Evolutionary conservation across 2,888 invertebrate genomes (phyloP), one percentile per base, ranked within the genome.

Genomic region (Eupithecia pulchellata): DNA sequence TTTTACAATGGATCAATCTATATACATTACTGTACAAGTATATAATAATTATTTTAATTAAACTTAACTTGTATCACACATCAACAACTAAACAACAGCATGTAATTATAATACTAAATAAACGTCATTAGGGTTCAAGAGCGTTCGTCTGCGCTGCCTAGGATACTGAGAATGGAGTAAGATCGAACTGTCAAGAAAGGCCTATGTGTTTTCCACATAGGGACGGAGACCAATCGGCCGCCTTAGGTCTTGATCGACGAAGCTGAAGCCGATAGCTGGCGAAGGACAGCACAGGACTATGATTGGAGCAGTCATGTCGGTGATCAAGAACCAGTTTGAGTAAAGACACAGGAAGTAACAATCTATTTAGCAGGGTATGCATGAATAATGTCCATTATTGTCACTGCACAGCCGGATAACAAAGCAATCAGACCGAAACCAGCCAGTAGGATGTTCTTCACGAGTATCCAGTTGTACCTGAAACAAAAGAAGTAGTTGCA

Each of bases 361-460:
- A 85, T 70, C 80, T 39, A 76, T 82, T 81, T 84, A 80, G 27
- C 60, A 29, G 64, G 95, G 96, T 85, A 95, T 96, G 81, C 89
- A 89, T 75, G 66, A 81, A 86, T 17, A 79, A 93, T 89, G 71
- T 94, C 94, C 29, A 81, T 75, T 77, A 94, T 81, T 9, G 93
- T 88, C 2, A 93, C 88, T 3, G 87, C 77, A 68, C 91, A 89
- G 1, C 97, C 97, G 2, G 96, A 95, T 9, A 96, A 73, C 58
- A 97, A 84, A 4, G 97, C 96, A 68, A 95, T 90, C 0, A 96
- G 73, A 1, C 97, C 95, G 76, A 97, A 95, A 0, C 95, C 29
- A 0, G 95, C 86, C 8, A 97, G 91, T 0, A 96, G 39, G 0
- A 93, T 63, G 79, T 97, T 96, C 84, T 97, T 97, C 86, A 95